phyloP scores from a whole-genome alignment of 1,140 invertebrate genomes.

The Campodea augens region DNA sequence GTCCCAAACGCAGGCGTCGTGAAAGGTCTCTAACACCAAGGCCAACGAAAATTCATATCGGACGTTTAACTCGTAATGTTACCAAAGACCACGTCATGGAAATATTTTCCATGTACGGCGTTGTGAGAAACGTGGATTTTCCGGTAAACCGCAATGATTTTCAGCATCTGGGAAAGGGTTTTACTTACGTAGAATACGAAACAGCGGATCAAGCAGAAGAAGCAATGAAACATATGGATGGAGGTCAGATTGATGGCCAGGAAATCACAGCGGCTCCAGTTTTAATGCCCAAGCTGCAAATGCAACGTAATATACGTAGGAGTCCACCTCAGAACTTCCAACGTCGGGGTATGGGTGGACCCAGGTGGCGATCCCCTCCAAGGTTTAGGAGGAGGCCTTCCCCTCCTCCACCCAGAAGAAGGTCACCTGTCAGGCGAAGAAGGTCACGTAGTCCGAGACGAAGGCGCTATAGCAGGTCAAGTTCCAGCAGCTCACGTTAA shows the following conservation, averaged over 20 bases:
- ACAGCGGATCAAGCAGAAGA: constrained; percentile 90
- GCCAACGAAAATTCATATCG: constrained; percentile 81
- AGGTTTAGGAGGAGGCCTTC: constrained; percentile 4
- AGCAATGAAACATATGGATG: constrained; percentile 98
- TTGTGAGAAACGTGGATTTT: constrained; percentile 76
- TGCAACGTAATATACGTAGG: constrained; percentile 38
- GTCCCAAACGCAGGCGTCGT: constrained; percentile 34
- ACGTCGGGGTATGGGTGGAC: constrained; percentile 30
- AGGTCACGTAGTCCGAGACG: constrained; percentile 35
- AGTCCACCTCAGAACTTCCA: constrained; percentile 28
- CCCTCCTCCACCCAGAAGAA: constrained; percentile 22
- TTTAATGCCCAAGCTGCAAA: constrained; percentile 49
- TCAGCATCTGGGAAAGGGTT: constrained; percentile 65
- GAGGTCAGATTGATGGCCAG: constrained; percentile 63
- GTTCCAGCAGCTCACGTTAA: constrained; percentile 57
- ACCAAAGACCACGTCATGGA: constrained; percentile 83
- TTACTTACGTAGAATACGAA: constrained; percentile 87
- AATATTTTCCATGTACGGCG: constrained; percentile 86
- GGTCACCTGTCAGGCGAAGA: constrained; percentile 34
- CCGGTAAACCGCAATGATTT: constrained; percentile 69
- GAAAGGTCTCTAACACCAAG: constrained; percentile 66
- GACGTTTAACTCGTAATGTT: constrained; percentile 76
- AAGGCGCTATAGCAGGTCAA: constrained; percentile 57
- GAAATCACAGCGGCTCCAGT: constrained; percentile 87
- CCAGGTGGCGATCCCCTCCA: background rate